These are phyloP conservation scores for Saccostrea cuccullata DNA, from an alignment of 1,140 invertebrate species.

Conservation along the genomic window DNA sequence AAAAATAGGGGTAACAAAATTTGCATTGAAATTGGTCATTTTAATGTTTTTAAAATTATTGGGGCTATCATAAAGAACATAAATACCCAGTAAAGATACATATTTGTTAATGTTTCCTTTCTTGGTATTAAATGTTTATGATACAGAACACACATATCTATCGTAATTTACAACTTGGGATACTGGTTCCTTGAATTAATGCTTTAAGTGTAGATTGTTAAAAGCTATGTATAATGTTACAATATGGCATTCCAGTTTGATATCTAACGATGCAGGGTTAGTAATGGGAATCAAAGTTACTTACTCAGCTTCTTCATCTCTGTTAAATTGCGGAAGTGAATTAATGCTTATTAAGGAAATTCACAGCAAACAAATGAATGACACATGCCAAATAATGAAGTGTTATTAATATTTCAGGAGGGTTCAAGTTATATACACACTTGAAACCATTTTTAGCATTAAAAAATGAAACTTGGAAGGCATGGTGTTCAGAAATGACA, in stretches of 20 bases:
- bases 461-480: not conserved
- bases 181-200: too few relatives aligned
- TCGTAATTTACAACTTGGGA: too few relatives aligned
- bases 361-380: slow-evolving; percentile 31
- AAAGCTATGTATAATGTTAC: not conserved
- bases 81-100: too few relatives aligned
- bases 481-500: not conserved
- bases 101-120: too few relatives aligned
- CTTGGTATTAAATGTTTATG: too few relatives aligned
- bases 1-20: too few relatives aligned
- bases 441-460: not conserved
- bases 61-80: too few relatives aligned
- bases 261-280: slow-evolving; percentile 3
- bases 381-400: slow-evolving; percentile 47
- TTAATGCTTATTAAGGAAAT: slow-evolving; percentile 1
- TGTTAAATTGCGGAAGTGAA: slow-evolving; percentile 17
- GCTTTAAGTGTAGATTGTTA: not conserved
- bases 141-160: too few relatives aligned
- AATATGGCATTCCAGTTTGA: not conserved
- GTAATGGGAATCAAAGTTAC: slow-evolving; percentile 17
- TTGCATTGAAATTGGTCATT: too few relatives aligned
- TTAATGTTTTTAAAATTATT: too few relatives aligned
- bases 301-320: slow-evolving; percentile 7
- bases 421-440: not conserved
- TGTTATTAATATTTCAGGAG: not conserved